phyloP scores from a whole-genome alignment of 2,797 vertebrate genomes.

The Sphenodon punctatus region DNA sequence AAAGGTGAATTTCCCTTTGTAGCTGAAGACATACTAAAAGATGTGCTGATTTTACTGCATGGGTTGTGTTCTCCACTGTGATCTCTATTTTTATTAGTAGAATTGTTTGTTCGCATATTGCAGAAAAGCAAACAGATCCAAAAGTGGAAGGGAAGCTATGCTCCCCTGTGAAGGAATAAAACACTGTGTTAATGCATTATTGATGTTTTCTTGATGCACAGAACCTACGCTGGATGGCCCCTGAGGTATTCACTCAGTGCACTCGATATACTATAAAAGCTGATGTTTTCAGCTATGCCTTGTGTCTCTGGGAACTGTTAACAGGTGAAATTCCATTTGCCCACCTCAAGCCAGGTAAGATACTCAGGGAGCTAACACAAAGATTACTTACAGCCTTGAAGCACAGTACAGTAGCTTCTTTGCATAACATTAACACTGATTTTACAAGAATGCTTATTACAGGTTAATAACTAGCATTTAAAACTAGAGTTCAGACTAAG shows the following conservation, averaged over 20 bases:
- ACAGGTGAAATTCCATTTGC: slow-evolving; percentile 95
- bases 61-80: not conserved
- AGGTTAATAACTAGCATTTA: not conserved
- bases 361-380: not conserved
- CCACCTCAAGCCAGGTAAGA: slow-evolving; percentile 92
- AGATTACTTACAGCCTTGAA: not conserved
- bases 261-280: slow-evolving; percentile 95
- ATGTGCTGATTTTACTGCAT: not conserved
- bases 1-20: not conserved
- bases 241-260: slow-evolving; percentile 94
- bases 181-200: not conserved
- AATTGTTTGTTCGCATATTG: not conserved
- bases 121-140: not conserved
- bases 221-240: slow-evolving; percentile 98
- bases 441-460: not conserved
- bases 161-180: not conserved
- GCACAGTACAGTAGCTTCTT: not conserved
- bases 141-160: not conserved
- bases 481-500: not conserved
- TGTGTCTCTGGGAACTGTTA: slow-evolving; percentile 95
- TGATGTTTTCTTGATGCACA: slow-evolving; percentile 40
- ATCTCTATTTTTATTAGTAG: not conserved
- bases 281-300: slow-evolving; percentile 93
- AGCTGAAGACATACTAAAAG: fast-evolving
- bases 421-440: fast-evolving